Conservation (phyloP, 2,113 vertebrate genomes). For the Bambusicola thoracicus region DNA sequence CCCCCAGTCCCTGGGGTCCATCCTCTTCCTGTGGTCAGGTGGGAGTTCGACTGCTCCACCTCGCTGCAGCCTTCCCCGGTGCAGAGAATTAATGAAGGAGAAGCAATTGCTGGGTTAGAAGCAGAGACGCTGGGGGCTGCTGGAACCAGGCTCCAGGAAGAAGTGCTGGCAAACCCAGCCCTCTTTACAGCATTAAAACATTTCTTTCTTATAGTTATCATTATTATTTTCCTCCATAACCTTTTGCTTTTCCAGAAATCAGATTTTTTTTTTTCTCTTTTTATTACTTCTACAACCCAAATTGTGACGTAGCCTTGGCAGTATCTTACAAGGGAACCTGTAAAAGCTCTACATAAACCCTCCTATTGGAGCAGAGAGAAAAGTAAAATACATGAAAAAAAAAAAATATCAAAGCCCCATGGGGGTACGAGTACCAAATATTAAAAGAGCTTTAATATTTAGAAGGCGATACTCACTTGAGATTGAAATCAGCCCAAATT, state of each 20-base stretch:
- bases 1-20: neutral
- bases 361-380: neutral
- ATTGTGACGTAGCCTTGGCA: neutral
- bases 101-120: conserved; percentile 11
- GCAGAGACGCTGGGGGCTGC: neutral
- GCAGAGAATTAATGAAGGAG: conserved; percentile 52
- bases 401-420: neutral
- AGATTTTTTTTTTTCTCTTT: neutral
- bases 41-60: neutral
- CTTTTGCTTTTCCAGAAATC: neutral
- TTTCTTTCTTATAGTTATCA: too few species aligned
- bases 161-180: neutral
- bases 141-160: neutral
- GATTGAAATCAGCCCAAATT: conserved; percentile 84
- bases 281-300: neutral
- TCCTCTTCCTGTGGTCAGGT: neutral
- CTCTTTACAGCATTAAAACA: neutral
- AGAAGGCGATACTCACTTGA: conserved; percentile 87
- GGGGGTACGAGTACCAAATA: conserved; percentile 57
- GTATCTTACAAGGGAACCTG: neutral
- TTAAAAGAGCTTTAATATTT: conserved; percentile 62
- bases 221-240: neutral
- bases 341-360: neutral
- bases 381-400: neutral
- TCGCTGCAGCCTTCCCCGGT: neutral